phyloP scores from a whole-genome alignment of 1,140 invertebrate species.

The Megalopta genalis region DNA sequence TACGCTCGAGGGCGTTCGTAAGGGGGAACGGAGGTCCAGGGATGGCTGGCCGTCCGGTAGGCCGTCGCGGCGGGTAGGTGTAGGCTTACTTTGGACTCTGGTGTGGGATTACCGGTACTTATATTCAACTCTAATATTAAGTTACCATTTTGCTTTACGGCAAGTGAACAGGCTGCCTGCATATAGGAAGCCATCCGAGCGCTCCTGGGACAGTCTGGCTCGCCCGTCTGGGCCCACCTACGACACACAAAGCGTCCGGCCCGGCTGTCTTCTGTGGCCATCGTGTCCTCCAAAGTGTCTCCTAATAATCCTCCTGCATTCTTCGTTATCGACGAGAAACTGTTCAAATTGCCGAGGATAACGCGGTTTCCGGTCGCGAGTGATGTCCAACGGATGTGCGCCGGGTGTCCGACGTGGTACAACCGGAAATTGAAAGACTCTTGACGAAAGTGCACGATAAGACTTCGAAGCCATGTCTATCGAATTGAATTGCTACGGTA shows the following conservation, averaged over 20 bases:
- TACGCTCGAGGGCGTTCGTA: constrained; percentile 68
- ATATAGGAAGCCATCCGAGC: constrained; percentile 80
- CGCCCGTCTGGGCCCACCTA: constrained; percentile 73
- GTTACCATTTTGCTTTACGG: constrained; percentile 81
- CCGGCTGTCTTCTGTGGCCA: constrained; percentile 4
- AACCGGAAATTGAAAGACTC: too few relatives aligned
- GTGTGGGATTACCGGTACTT: constrained; percentile 80
- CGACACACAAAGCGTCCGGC: constrained; percentile 50
- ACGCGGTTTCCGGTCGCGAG: too few relatives aligned
- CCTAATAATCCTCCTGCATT: too few relatives aligned
- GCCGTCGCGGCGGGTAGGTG: constrained; percentile 68
- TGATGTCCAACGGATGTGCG: too few relatives aligned
- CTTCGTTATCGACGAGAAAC: too few relatives aligned
- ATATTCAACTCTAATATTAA: constrained; percentile 80
- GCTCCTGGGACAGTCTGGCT: constrained; percentile 76
- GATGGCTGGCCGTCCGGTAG: constrained; percentile 45
- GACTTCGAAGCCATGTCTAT: too few relatives aligned
- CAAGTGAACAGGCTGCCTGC: constrained; percentile 80
- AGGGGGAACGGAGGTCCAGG: constrained; percentile 60
- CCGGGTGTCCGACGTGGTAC: too few relatives aligned
- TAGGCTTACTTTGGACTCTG: constrained; percentile 79
- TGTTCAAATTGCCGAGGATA: too few relatives aligned
- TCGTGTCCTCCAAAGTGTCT: neutral
- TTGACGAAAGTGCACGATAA: too few relatives aligned
- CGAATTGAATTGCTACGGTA: too few relatives aligned